Conservation (phyloP, 2,888 invertebrate species). For the Tetanocera ferruginea region DNA sequence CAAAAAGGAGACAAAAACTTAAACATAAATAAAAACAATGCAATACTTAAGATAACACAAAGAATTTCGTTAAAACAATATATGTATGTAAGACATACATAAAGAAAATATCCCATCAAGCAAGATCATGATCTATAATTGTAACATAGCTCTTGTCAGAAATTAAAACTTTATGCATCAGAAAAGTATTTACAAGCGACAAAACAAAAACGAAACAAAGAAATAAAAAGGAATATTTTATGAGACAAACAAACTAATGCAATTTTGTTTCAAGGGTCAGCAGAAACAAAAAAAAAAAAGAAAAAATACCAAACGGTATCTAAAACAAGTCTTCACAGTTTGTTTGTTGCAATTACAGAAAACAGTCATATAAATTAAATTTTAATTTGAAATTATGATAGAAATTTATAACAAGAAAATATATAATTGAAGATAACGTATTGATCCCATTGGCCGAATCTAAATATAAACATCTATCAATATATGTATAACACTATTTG, state of each 20-base stretch:
- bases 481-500: no score
- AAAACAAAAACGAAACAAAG: neutral
- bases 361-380: no score
- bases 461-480: no score
- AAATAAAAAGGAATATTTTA: neutral
- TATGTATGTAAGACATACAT: neutral
- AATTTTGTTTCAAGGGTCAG: neutral
- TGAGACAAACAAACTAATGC: neutral
- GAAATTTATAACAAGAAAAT: no score
- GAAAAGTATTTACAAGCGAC: neutral
- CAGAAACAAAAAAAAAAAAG: neutral
- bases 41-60: neutral
- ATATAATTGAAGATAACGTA: no score
- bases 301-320: neutral
- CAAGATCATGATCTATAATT: slow-evolving; percentile 27
- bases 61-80: neutral
- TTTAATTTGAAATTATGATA: no score
- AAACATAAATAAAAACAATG: neutral
- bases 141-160: slow-evolving; percentile 33
- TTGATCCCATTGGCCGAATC: no score
- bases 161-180: neutral
- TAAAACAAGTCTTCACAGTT: neutral
- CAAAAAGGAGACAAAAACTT: neutral
- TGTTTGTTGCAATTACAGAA: neutral
- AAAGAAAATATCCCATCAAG: neutral